Evolutionary conservation across 2,888 invertebrate species (phyloP).

Genomic region (Laothoe populi): DNA sequence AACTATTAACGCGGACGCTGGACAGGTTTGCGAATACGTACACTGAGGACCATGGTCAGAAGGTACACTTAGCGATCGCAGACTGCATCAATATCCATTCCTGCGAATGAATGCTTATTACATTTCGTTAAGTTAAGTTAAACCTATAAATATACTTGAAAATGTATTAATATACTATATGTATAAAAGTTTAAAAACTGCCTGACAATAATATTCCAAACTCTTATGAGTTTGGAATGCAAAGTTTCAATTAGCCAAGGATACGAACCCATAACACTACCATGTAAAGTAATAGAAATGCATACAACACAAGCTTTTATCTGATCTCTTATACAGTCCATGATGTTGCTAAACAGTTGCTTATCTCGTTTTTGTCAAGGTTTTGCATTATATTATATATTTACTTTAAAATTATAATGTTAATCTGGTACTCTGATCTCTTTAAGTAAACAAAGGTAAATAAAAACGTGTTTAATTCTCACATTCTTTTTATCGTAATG

Average conservation of each 20-base stretch:
- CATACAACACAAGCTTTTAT: neutral
- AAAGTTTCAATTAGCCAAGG: neutral
- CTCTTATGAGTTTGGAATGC: too few relatives aligned
- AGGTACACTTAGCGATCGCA: neutral
- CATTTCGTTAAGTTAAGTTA: too few relatives aligned
- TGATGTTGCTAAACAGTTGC: neutral
- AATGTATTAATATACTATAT: too few relatives aligned
- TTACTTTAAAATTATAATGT: neutral
- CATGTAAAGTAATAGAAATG: neutral
- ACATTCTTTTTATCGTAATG: too few relatives aligned
- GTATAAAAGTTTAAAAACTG: too few relatives aligned
- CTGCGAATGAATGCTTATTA: too few relatives aligned
- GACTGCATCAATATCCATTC: neutral
- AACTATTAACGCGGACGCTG: neutral
- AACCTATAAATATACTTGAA: too few relatives aligned
- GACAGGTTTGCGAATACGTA: conserved; percentile 10
- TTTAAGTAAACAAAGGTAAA: too few relatives aligned
- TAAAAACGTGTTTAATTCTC: too few relatives aligned
- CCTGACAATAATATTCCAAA: too few relatives aligned
- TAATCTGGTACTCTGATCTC: neutral
- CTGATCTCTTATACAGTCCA: neutral
- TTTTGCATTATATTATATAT: neutral
- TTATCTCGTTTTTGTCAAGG: neutral
- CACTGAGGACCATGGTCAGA: too few relatives aligned
- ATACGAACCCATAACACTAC: neutral